phyloP scores from a whole-genome alignment of 2,888 invertebrate genomes.

The Bugulina stolonifera region DNA sequence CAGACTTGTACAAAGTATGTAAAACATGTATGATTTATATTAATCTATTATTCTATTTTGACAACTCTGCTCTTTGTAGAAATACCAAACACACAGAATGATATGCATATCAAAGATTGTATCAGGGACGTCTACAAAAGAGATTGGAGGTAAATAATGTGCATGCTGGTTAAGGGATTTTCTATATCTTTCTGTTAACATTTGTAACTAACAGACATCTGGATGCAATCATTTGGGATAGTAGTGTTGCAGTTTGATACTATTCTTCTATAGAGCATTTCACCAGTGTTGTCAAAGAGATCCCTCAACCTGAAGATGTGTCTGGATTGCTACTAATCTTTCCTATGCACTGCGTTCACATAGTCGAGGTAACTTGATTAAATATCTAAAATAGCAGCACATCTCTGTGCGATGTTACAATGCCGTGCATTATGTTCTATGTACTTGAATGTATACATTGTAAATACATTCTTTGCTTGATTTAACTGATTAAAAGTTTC shows the following conservation, averaged over 20 bases:
- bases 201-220: no score
- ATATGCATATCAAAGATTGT: conserved; percentile 18
- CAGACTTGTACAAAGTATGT: no score
- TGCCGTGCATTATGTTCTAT: no score
- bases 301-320: conserved; percentile 36
- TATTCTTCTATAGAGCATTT: not conserved
- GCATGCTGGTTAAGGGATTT: no score
- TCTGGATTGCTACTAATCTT: conserved; percentile 48
- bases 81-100: conserved; percentile 25
- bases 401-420: no score
- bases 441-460: no score
- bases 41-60: not conserved
- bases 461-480: no score
- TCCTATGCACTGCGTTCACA: conserved; percentile 45
- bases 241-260: no score
- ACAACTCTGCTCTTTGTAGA: not conserved
- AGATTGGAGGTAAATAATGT: conserved; percentile 18
- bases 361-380: conserved; percentile 41
- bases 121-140: not conserved
- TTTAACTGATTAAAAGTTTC: not conserved
- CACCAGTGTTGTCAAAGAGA: conserved; percentile 15
- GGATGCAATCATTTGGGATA: no score
- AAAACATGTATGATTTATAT: not conserved
- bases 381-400: no score
- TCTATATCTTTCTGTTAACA: no score